Conservation (phyloP, 2,113 vertebrate species). For the Cricetomys ansorgei region DNA sequence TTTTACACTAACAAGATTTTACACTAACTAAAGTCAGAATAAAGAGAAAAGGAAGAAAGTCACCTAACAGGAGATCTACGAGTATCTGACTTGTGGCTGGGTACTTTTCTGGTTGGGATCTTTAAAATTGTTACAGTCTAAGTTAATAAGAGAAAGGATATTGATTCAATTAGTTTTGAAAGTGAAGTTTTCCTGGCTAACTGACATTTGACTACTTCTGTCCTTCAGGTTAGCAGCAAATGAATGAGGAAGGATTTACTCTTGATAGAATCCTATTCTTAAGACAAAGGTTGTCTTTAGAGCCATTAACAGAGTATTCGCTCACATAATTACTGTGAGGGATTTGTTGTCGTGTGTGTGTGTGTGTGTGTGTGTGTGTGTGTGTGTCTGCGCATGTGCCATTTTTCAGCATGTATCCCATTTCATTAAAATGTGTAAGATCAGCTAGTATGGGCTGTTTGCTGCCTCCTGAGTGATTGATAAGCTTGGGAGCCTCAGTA, state of each 20-base stretch:
- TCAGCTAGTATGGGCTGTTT: slow-evolving; percentile 68
- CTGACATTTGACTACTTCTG: slow-evolving; percentile 64
- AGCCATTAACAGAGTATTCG: slow-evolving; percentile 59
- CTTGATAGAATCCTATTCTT: slow-evolving; percentile 63
- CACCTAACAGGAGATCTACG: neutral
- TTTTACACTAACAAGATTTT: slow-evolving; percentile 8
- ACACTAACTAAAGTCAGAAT: no score
- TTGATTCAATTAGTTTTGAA: slow-evolving; percentile 72
- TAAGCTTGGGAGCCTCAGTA: neutral
- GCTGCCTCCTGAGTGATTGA: slow-evolving; percentile 65
- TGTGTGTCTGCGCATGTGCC: neutral
- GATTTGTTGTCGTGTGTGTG: neutral
- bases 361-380: neutral
- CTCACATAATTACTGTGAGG: slow-evolving; percentile 59
- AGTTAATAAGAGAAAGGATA: slow-evolving; percentile 75
- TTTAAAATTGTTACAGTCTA: slow-evolving; percentile 67
- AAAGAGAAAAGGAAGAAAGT: neutral
- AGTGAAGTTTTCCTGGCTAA: slow-evolving; percentile 63
- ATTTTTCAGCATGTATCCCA: slow-evolving; percentile 52
- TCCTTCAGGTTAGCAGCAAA: slow-evolving; percentile 49
- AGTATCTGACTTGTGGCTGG: slow-evolving; percentile 33
- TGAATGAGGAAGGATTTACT: slow-evolving; percentile 70
- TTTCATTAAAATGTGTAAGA: slow-evolving; percentile 69
- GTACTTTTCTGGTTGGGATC: slow-evolving; percentile 51
- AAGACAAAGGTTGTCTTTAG: slow-evolving; percentile 52